These are phyloP conservation scores for Telmatherina bonti DNA, from an alignment of 2,797 vertebrate species.

Conservation along the genomic window DNA sequence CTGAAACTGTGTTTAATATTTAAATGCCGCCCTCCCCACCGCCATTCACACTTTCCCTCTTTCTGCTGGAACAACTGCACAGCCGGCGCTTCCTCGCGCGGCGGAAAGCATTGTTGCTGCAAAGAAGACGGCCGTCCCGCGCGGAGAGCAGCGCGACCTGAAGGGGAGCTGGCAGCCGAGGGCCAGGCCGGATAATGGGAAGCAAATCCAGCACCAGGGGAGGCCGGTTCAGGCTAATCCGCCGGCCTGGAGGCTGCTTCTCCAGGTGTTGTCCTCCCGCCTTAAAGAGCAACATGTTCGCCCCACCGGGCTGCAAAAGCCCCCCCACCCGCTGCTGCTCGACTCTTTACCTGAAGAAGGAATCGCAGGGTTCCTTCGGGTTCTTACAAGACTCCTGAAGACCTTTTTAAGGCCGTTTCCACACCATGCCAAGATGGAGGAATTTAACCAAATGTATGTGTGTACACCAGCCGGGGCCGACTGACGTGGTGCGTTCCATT, in stretches of 20 bases:
- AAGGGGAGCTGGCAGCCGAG: constrained; percentile 83
- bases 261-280: constrained; percentile 77
- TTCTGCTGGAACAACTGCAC: constrained; percentile 38
- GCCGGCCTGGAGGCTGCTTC: constrained; percentile 84
- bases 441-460: too few species aligned
- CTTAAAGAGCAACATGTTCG: constrained; percentile 79
- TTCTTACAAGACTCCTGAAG: too few species aligned
- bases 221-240: constrained; percentile 88
- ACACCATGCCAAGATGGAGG: too few species aligned
- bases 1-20: constrained; percentile 77
- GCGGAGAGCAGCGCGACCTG: constrained; percentile 79
- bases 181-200: constrained; percentile 85
- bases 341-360: constrained; percentile 58
- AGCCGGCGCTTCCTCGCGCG: constrained; percentile 44
- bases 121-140: constrained; percentile 52
- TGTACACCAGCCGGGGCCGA: too few species aligned
- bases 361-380: background rate
- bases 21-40: constrained; percentile 69
- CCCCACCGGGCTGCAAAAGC: constrained; percentile 48
- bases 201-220: constrained; percentile 89
- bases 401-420: too few species aligned
- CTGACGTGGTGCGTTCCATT: too few species aligned
- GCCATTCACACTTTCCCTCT: constrained; percentile 44
- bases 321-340: constrained; percentile 53
- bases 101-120: constrained; percentile 56